Percentiles rank a stretch among this genome's conserved stretches.
Evolutionary conservation across 2,888 invertebrate genomes (phyloP).

Genomic region (Oxycera nigricornis): DNA sequence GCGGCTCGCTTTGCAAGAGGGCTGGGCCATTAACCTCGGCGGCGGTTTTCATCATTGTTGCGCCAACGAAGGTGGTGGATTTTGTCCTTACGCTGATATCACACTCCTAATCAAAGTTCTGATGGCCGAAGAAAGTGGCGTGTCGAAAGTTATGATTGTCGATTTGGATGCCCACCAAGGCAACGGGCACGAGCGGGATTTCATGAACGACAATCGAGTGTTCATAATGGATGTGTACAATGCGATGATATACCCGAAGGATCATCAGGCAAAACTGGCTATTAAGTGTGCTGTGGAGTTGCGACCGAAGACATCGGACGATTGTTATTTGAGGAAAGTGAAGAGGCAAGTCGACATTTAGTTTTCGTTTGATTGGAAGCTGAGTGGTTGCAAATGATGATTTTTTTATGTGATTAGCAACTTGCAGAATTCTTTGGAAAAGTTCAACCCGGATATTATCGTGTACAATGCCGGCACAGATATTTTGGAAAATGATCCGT

Average conservation of each 20-base stretch:
- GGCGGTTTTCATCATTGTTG: constrained; percentile 93
- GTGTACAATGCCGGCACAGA: constrained; percentile 97
- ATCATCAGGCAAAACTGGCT: constrained; percentile 74
- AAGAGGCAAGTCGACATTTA: constrained; percentile 68
- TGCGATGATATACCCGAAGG: constrained; percentile 79
- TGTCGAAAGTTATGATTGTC: constrained; percentile 81
- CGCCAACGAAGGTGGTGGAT: constrained; percentile 78
- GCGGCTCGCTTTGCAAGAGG: constrained; percentile 79
- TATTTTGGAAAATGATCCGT: constrained; percentile 76
- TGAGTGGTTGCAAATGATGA: not conserved
- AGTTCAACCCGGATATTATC: constrained; percentile 80
- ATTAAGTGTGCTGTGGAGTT: constrained; percentile 77
- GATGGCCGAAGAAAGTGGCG: constrained; percentile 64
- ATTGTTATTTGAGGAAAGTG: constrained; percentile 73
- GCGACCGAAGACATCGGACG: constrained; percentile 68
- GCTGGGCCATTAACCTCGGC: constrained; percentile 90
- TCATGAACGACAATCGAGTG: constrained; percentile 72
- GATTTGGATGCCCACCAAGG: constrained; percentile 95
- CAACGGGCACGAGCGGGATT: constrained; percentile 87
- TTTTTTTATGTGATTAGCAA: constrained; percentile 64
- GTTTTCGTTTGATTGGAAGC: no score
- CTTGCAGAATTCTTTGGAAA: constrained; percentile 70
- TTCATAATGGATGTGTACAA: constrained; percentile 91
- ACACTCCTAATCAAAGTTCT: constrained; percentile 77
- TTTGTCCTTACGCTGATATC: constrained; percentile 91